These are phyloP conservation scores for Chiridota heheva DNA, from an alignment of 35 echinoderm and acorn worm genomes.

Conservation along the genomic window DNA sequence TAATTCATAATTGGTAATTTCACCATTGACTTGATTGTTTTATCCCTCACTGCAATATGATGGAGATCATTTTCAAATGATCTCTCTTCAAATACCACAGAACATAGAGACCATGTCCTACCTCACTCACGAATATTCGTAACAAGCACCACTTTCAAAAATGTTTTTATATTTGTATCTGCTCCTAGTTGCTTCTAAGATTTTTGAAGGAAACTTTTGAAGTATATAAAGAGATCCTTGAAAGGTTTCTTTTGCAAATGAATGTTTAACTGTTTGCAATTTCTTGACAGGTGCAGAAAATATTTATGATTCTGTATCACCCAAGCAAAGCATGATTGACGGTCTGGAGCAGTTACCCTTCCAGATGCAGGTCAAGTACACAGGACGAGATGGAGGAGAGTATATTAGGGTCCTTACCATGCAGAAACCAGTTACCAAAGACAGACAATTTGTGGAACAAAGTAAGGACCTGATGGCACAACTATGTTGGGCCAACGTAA, in stretches of 20 bases:
- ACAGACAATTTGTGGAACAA: constrained; percentile 79
- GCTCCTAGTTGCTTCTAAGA: too few species aligned
- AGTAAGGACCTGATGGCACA: constrained; percentile 39
- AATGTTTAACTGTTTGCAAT: neutral
- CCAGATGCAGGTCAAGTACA: constrained; percentile 83
- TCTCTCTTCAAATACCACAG: too few species aligned
- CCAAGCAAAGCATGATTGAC: constrained; percentile 64
- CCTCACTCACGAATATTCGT: too few species aligned
- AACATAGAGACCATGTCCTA: too few species aligned
- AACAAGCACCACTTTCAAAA: too few species aligned
- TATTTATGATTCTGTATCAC: constrained; percentile 62
- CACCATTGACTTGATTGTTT: too few species aligned
- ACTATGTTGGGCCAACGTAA: neutral
- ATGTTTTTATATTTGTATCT: too few species aligned
- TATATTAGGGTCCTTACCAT: constrained; percentile 85
- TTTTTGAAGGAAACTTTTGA: neutral
- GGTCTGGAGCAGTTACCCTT: constrained; percentile 84
- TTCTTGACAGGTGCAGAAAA: too few species aligned
- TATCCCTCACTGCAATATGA: too few species aligned
- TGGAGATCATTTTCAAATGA: too few species aligned
- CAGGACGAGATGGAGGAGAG: constrained; percentile 68
- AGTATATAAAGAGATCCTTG: neutral
- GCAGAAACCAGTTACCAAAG: constrained; percentile 86
- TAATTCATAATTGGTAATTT: too few species aligned
- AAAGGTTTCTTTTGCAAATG: neutral